Percentiles rank a stretch among this genome's conserved stretches.
These are phyloP conservation scores for Drosophila serrata DNA, from an alignment of 1,140 invertebrate species.

Conservation along the genomic window DNA sequence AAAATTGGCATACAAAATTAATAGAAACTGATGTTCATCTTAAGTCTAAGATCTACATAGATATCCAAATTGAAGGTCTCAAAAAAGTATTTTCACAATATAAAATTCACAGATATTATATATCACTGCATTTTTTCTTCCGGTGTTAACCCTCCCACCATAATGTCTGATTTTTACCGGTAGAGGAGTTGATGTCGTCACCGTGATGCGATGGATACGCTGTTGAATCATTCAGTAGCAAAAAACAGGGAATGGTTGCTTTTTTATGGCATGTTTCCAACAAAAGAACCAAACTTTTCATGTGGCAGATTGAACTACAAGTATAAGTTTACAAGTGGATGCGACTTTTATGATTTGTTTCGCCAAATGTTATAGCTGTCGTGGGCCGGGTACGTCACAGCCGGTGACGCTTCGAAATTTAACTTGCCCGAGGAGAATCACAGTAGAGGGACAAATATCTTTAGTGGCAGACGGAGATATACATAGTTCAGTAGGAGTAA, in stretches of 20 bases:
- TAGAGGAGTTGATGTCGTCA: conserved; percentile 65
- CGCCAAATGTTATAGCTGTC: conserved; percentile 16
- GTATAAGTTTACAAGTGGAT: conserved; percentile 29
- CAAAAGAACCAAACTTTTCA: conserved; percentile 37
- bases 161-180: conserved; percentile 37
- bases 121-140: background rate
- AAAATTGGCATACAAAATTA: too few species aligned
- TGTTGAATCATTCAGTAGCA: conserved; percentile 62
- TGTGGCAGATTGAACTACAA: conserved; percentile 42
- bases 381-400: conserved; percentile 25
- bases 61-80: too few species aligned
- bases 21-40: too few species aligned
- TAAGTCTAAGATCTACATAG: too few species aligned
- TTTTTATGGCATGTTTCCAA: conserved; percentile 41
- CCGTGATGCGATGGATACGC: conserved; percentile 35
- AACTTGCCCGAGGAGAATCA: background rate
- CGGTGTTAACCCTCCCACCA: background rate
- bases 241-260: conserved; percentile 23
- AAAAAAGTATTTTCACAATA: background rate
- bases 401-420: conserved; percentile 21
- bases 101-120: background rate
- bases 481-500: conserved; percentile 6
- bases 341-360: conserved; percentile 22
- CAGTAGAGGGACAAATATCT: background rate
- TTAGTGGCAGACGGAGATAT: background rate